Percentiles rank a stretch among this genome's conserved stretches.
Conservation (phyloP, 2,797 vertebrate genomes). For the Limnodromus scolopaceus region DNA sequence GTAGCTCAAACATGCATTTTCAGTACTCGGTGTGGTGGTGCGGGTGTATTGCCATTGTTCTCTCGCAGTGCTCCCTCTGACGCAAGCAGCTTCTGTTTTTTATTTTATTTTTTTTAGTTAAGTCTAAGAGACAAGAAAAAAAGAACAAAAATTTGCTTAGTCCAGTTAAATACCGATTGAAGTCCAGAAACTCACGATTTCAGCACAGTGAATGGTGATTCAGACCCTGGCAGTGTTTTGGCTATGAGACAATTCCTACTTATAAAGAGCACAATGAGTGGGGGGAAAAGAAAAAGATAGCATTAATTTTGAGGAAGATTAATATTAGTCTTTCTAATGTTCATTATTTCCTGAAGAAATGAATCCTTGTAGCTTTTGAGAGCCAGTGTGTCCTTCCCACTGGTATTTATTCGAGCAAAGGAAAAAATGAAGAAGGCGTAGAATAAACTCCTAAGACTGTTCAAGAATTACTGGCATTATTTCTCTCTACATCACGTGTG, state of each 20-base stretch:
- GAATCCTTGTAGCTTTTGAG: constrained; percentile 43
- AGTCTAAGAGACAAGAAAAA: neutral
- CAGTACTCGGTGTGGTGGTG: neutral
- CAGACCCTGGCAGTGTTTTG: constrained; percentile 68
- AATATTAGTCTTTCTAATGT: constrained; percentile 47
- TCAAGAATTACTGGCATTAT: constrained; percentile 77
- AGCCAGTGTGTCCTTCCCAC: constrained; percentile 46
- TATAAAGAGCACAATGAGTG: constrained; percentile 65
- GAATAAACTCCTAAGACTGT: constrained; percentile 75
- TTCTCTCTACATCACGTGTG: constrained; percentile 72
- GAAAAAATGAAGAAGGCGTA: constrained; percentile 58
- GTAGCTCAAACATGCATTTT: neutral
- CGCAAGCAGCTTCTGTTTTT: neutral
- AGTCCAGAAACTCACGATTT: constrained; percentile 61
- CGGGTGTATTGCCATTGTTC: constrained; percentile 38
- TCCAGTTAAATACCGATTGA: constrained; percentile 35
- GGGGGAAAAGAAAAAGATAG: neutral
- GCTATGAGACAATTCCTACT: constrained; percentile 68
- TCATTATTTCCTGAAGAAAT: constrained; percentile 37
- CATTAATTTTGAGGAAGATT: constrained; percentile 70
- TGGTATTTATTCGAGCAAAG: constrained; percentile 65
- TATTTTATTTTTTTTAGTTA: constrained; percentile 10
- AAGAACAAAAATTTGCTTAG: neutral
- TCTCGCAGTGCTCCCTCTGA: neutral
- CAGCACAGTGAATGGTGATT: constrained; percentile 68